Evolutionary conservation across 35 echinoderm and acorn worm genomes (phyloP).

Genomic region (Diadema setosum): DNA sequence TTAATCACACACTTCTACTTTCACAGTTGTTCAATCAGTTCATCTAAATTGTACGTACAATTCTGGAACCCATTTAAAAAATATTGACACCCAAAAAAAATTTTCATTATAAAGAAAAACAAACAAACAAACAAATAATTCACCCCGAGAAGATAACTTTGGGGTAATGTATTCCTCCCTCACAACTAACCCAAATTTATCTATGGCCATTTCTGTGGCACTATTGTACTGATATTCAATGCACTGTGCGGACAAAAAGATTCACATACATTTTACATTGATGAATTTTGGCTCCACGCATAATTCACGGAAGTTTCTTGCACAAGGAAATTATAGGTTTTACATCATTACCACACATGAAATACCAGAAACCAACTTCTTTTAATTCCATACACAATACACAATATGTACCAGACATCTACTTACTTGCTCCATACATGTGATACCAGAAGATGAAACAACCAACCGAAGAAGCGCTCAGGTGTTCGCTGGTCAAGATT

Average conservation of each 20-base stretch:
- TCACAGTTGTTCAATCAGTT: too few relatives aligned
- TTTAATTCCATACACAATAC: not conserved
- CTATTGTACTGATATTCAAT: too few relatives aligned
- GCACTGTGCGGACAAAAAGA: not conserved
- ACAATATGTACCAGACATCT: not conserved
- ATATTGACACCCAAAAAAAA: too few relatives aligned
- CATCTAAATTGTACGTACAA: too few relatives aligned
- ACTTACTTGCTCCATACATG: constrained; percentile 76
- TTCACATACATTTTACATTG: not conserved
- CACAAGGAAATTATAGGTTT: not conserved
- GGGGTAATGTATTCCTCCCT: too few relatives aligned
- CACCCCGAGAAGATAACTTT: too few relatives aligned
- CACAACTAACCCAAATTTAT: too few relatives aligned
- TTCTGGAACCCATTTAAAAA: too few relatives aligned
- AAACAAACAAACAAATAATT: too few relatives aligned
- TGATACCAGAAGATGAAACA: constrained; percentile 89
- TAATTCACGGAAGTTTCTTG: not conserved
- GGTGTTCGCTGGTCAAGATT: constrained; percentile 58
- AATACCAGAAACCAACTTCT: not conserved
- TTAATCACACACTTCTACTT: too few relatives aligned
- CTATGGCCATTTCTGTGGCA: too few relatives aligned
- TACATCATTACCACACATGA: not conserved
- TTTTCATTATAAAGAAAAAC: too few relatives aligned
- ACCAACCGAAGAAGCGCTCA: constrained; percentile 14
- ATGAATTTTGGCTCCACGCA: not conserved